These are phyloP conservation scores for Copidosoma floridanum DNA, from an alignment of 1,140 invertebrate species.

Conservation along the genomic window DNA sequence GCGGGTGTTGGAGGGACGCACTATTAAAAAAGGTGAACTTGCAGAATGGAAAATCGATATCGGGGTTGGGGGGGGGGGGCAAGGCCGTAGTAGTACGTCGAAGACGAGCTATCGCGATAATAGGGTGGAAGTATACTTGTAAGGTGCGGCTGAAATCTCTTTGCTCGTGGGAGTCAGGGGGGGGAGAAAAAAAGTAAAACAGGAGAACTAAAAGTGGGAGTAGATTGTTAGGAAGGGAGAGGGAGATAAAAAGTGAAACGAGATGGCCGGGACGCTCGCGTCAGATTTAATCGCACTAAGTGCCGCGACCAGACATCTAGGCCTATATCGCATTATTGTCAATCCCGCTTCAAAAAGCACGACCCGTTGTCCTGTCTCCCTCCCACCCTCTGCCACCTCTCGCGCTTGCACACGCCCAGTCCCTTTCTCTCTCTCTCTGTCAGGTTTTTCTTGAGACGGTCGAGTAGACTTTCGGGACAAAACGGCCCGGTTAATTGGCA, in stretches of 20 bases:
- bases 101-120: slow-evolving; percentile 21
- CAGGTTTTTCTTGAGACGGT: not conserved
- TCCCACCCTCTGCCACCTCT: not conserved
- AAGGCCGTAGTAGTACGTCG: not conserved
- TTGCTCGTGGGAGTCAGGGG: not conserved
- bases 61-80: not conserved
- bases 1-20: not conserved
- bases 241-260: slow-evolving; percentile 30
- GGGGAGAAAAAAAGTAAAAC: not conserved
- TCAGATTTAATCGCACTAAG: slow-evolving; percentile 39
- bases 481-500: slow-evolving; percentile 13
- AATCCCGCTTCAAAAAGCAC: not conserved
- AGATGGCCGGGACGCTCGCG: slow-evolving; percentile 26
- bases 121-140: slow-evolving; percentile 25
- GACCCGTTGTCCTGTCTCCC: not conserved
- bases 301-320: slow-evolving; percentile 28
- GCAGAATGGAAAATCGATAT: slow-evolving; percentile 10
- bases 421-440: not conserved
- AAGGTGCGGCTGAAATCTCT: slow-evolving; percentile 36
- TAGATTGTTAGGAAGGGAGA: too few species aligned
- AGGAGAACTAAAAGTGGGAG: slow-evolving; percentile 10
- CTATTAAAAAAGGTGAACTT: slow-evolving; percentile 10
- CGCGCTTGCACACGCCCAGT: not conserved
- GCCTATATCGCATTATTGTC: slow-evolving; percentile 31
- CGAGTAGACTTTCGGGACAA: slow-evolving; percentile 3